Evolutionary conservation across 1,140 invertebrate genomes (phyloP), one percentile per base, ranked within the genome.

Genomic region (Lordiphosa collinella): DNA sequence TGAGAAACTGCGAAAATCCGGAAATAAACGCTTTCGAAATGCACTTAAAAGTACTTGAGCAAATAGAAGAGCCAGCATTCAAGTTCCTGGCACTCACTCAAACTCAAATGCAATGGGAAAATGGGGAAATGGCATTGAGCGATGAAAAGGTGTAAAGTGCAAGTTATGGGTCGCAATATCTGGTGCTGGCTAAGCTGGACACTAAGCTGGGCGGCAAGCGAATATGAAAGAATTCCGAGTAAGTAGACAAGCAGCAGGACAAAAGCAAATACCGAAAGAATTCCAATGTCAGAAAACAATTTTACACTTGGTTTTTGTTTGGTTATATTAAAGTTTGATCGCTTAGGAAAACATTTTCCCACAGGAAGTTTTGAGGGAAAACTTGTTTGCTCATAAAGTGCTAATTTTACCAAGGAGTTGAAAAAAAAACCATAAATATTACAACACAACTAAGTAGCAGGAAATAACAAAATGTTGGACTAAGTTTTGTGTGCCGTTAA

Each of bases 11-110:
- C 46, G 54, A 48, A 63, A 82, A 82, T 75, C 75, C 76, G 75
- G 71, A 80, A 75, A 75, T 80, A 80, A 80, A 71, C 56, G 69
- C 65, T 75, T 74, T 69, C 12, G 38, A 56, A 80, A 74, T 79
- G 75, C 71, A 80, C 76, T 80, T 76, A 63, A 80, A 80, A 76
- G 76, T 67, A 75, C 71, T 67, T 80, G 29, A 54, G 52, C 71
- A 80, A 80, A 82, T 82, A 71, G 51, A 70, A 54, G 34, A 48
- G 34, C 11, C 16, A 11, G 13, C 12, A 29, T 29, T 29, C 25
- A 29, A 29, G 25, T 29, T 29, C 46, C 35, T 47, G 47, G 41
- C 60, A 59, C 37, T 36, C 31, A 40, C 16, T 41, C 44, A 58
- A 58, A 52, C 34, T 35, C 29, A 35, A 55, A 41, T 35, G 29